These are phyloP conservation scores for Oreochromis tanganicae DNA, from an alignment of 2,113 vertebrate genomes.

Conservation along the genomic window DNA sequence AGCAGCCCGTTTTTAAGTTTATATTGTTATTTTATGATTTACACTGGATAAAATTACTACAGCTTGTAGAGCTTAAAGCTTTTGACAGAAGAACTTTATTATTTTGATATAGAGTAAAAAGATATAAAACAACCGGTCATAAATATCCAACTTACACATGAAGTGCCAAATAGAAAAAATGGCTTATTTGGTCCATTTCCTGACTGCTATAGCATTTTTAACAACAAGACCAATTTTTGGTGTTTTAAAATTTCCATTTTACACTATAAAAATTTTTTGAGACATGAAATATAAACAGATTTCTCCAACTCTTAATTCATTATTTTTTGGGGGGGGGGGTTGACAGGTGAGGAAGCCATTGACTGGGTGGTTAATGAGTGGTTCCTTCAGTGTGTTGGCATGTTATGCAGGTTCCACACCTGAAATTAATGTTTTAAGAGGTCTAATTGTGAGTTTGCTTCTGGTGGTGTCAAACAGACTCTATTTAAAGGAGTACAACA, in stretches of 20 bases:
- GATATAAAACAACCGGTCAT: neutral
- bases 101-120: neutral
- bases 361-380: neutral
- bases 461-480: neutral
- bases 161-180: neutral
- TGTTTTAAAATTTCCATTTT: neutral
- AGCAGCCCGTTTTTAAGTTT: neutral
- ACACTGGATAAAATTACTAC: neutral
- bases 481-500: neutral
- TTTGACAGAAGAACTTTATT: neutral
- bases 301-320: neutral
- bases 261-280: neutral
- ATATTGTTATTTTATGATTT: neutral
- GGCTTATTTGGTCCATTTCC: neutral
- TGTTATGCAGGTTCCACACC: neutral
- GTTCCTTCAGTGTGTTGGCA: neutral
- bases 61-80: neutral
- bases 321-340: accelerated
- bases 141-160: neutral
- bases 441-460: neutral
- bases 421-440: neutral
- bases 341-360: neutral
- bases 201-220: accelerated
- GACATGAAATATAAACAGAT: neutral
- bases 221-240: neutral